Evolutionary conservation across 2,888 invertebrate genomes (phyloP).

Genomic region (Dysmachus trigonus): DNA sequence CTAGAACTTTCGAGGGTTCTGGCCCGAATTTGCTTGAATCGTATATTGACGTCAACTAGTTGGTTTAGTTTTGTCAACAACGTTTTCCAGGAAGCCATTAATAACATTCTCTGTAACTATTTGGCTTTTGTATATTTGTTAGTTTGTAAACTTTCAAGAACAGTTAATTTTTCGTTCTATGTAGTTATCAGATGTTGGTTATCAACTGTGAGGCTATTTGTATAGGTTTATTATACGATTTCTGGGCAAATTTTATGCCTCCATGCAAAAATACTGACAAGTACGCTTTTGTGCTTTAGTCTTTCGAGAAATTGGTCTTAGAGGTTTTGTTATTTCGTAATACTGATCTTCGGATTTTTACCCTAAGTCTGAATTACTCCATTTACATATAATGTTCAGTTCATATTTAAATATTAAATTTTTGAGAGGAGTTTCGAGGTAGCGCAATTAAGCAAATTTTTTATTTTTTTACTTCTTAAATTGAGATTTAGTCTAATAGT

Average conservation of each 20-base stretch:
- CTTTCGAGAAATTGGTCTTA: background rate
- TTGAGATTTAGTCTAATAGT: no score
- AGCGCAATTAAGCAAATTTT: no score
- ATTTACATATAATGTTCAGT: no score
- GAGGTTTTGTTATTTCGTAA: background rate
- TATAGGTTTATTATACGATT: no score
- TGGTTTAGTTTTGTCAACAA: background rate
- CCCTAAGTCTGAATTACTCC: no score
- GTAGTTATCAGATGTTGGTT: background rate
- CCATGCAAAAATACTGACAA: background rate
- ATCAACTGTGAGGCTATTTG: background rate
- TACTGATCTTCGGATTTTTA: no score
- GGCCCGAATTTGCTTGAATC: background rate
- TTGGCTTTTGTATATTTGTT: background rate
- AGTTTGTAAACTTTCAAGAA: background rate
- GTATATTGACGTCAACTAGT: background rate
- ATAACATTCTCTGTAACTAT: background rate
- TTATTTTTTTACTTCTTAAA: no score
- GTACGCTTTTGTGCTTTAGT: background rate
- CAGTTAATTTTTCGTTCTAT: background rate
- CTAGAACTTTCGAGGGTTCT: background rate
- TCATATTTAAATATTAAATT: no score
- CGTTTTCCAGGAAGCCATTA: background rate
- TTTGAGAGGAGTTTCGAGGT: no score
- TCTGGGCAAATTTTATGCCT: no score